Base-by-base conservation (phyloP, 1,140 invertebrate species). In the Drosophila pallidifrons region DNA sequence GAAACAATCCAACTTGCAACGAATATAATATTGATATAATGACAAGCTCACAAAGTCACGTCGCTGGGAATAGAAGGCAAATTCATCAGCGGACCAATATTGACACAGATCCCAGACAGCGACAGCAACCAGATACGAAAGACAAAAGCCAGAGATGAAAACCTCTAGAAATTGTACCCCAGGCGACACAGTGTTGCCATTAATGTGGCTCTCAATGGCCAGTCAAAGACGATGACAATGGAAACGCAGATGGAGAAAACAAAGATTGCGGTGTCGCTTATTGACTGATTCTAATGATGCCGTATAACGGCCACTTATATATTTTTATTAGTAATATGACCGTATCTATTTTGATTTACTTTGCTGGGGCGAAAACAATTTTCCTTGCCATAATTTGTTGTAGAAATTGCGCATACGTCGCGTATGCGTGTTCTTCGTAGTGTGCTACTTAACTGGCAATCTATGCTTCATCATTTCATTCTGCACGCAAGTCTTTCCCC, bases 241-340 rank as follows among this genome's bases (percentile, higher is more conserved):
- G 5, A 61, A 46, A 30, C 49, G 41, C 5, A 38, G 46, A 25
- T 3, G 15, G 3, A 15, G 30, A 38, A 46, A 30, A 28, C 16
- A 58, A 46, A 58, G 51, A 61, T 66, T 32, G 63, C 58, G 20
- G 28, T 45, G 41, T 25, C 43, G 59, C 68, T 72, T 82, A 77
- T 82, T 81, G 70, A 87, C 73, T 77, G 66, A 10, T 71, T 72
- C 64, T 89, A 87, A 87, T 83, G 81, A 81, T 79, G 64, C 57
- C 69, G 64, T 65, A 75, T 83, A 87, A 85, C 75, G 64, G 82
- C 81, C 85, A 88, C 85, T 89, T 88, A 88, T 88, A 85, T 74
- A 87, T 88, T 85, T 89, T 81, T 72, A 75, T 75, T 64, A 59
- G 78, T 87, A 70, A 88, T 76, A 51, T 78, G 41, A 65, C 45